These are phyloP conservation scores for Neotragus moschatus DNA, from an alignment of 2,113 vertebrate genomes.

Conservation along the genomic window DNA sequence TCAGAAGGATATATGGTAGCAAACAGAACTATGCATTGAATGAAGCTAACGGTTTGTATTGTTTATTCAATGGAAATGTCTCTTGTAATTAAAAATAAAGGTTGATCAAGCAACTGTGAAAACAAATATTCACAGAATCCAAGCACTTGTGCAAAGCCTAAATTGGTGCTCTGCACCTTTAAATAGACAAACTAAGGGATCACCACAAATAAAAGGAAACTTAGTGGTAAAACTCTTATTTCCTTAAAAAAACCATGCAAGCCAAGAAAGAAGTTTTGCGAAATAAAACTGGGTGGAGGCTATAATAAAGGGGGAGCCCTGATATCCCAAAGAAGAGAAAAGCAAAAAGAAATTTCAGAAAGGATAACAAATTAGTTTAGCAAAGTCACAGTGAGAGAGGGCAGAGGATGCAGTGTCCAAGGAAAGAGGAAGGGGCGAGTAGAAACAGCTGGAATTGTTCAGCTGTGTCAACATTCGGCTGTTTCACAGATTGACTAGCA, in stretches of 20 bases:
- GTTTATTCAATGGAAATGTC: neutral
- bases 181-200: conserved; percentile 16
- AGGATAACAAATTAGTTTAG: conserved; percentile 64
- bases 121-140: neutral
- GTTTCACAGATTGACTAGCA: conserved; percentile 84
- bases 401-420: conserved; percentile 71
- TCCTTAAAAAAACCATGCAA: conserved; percentile 3
- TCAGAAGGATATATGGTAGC: neutral
- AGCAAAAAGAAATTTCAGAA: conserved; percentile 53
- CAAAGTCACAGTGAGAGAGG: conserved; percentile 73
- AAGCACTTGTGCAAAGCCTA: conserved; percentile 21
- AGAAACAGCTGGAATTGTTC: conserved; percentile 85
- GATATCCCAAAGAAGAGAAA: conserved; percentile 39
- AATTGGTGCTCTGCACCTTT: neutral
- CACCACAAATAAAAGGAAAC: neutral
- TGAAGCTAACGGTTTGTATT: neutral
- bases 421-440: conserved; percentile 79
- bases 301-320: neutral
- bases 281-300: conserved; percentile 30
- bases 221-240: neutral
- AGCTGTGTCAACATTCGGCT: conserved; percentile 84
- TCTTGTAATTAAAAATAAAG: neutral
- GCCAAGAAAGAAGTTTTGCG: conserved; percentile 21
- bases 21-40: neutral
- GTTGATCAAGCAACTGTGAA: conserved; percentile 7